A percentile compares a stretch with the other conserved stretches of the same genome.
phyloP scores from a whole-genome alignment of 2,888 invertebrate genomes.

The Hecatera dysodea region DNA sequence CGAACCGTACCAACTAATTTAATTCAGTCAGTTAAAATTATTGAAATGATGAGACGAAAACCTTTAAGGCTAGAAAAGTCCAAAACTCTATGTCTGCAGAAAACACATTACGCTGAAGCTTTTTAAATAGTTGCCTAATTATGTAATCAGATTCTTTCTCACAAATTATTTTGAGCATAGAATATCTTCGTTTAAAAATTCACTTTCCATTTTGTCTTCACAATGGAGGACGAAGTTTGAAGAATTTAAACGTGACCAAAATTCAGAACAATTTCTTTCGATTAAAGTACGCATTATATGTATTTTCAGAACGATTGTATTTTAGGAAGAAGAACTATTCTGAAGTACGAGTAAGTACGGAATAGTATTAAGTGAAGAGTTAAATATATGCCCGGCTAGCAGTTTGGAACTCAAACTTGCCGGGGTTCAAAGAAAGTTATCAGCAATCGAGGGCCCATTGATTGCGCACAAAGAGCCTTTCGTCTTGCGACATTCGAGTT shows the following conservation, averaged over 20 bases:
- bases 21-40: constrained; percentile 45
- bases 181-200: constrained; percentile 67
- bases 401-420: constrained; percentile 80
- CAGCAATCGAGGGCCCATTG: constrained; percentile 89
- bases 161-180: constrained; percentile 63
- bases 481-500: constrained; percentile 87
- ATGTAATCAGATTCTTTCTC: constrained; percentile 56
- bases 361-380: constrained; percentile 58
- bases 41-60: constrained; percentile 42
- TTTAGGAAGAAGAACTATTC: constrained; percentile 36
- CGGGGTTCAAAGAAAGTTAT: constrained; percentile 86
- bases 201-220: constrained; percentile 69
- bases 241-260: constrained; percentile 77
- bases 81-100: constrained; percentile 40
- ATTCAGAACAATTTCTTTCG: constrained; percentile 57
- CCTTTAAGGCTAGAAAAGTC: constrained; percentile 27
- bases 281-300: constrained; percentile 27
- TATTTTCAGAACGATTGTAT: constrained; percentile 33
- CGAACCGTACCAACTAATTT: constrained; percentile 38
- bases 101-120: constrained; percentile 42
- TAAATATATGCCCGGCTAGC: constrained; percentile 71
- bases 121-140: constrained; percentile 60
- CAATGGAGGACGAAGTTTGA: constrained; percentile 70
- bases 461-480: constrained; percentile 88
- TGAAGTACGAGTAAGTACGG: constrained; percentile 27